These are phyloP conservation scores for Drosophila orosa DNA, from an alignment of 1,140 invertebrate species.

Conservation along the genomic window DNA sequence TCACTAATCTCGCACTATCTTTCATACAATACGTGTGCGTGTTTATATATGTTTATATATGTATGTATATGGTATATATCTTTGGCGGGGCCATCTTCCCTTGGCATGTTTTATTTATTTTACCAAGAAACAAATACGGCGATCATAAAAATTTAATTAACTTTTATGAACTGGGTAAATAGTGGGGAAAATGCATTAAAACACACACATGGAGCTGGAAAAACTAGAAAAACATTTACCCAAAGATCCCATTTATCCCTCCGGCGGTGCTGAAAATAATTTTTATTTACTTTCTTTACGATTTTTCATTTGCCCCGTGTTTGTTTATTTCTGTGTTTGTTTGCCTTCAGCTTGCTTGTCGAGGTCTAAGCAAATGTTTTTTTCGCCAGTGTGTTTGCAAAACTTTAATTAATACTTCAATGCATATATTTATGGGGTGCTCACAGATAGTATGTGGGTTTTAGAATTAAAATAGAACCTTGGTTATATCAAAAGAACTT, in stretches of 20 bases:
- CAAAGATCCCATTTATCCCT: conserved; percentile 8
- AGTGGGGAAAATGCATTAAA: conserved; percentile 61
- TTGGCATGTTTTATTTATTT: conserved; percentile 64
- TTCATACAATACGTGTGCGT: conserved; percentile 6
- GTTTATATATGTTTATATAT: neutral
- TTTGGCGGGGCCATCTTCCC: conserved; percentile 24
- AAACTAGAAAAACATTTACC: conserved; percentile 45
- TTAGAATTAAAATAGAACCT: neutral
- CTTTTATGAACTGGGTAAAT: conserved; percentile 79
- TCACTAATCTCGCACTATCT: conserved; percentile 66
- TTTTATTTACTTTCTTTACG: conserved; percentile 48
- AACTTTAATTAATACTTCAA: conserved; percentile 70
- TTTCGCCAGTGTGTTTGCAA: conserved; percentile 52
- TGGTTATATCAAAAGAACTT: neutral
- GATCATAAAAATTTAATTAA: conserved; percentile 82
- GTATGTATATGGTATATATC: conserved; percentile 26
- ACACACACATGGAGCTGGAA: conserved; percentile 24
- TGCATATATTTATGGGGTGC: conserved; percentile 16
- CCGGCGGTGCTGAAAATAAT: conserved; percentile 24
- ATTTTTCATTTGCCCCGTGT: conserved; percentile 57
- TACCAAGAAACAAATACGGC: conserved; percentile 74
- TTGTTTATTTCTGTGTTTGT: conserved; percentile 47
- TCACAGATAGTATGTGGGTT: neutral
- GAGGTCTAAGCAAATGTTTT: conserved; percentile 68
- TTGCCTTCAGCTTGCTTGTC: conserved; percentile 44